These are phyloP conservation scores for Cherax destructor DNA, from an alignment of 1,140 invertebrate species.

Conservation along the genomic window DNA sequence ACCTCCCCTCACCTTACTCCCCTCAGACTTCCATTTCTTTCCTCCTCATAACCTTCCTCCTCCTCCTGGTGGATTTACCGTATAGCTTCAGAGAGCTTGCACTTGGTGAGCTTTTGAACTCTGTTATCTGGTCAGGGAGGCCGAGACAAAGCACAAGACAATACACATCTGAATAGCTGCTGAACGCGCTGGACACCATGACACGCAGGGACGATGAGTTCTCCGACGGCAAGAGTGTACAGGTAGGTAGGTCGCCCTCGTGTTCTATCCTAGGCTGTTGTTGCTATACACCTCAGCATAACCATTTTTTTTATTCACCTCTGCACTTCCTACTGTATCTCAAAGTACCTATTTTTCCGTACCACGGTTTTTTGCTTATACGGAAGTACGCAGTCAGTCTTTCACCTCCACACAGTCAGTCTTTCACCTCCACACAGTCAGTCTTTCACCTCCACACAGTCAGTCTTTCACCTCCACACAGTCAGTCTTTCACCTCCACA, in stretches of 20 bases:
- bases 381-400: too few relatives aligned
- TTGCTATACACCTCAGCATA: background rate
- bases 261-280: too few relatives aligned
- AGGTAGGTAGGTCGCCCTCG: constrained; percentile 21
- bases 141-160: background rate
- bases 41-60: background rate
- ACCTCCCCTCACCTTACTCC: background rate
- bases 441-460: too few relatives aligned
- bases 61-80: background rate
- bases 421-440: too few relatives aligned
- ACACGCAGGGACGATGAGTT: constrained; percentile 57
- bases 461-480: too few relatives aligned
- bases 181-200: background rate
- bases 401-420: too few relatives aligned
- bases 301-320: background rate
- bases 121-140: too few relatives aligned
- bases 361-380: too few relatives aligned
- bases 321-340: too few relatives aligned
- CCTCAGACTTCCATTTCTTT: background rate
- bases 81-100: background rate
- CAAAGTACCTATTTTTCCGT: too few relatives aligned
- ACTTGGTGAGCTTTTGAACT: too few relatives aligned
- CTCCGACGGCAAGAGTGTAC: constrained; percentile 57
- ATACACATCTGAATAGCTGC: background rate
- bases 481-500: too few relatives aligned